Evolutionary conservation across 2,797 vertebrate genomes (phyloP).

Genomic region (Oceanodroma leucorhoa): DNA sequence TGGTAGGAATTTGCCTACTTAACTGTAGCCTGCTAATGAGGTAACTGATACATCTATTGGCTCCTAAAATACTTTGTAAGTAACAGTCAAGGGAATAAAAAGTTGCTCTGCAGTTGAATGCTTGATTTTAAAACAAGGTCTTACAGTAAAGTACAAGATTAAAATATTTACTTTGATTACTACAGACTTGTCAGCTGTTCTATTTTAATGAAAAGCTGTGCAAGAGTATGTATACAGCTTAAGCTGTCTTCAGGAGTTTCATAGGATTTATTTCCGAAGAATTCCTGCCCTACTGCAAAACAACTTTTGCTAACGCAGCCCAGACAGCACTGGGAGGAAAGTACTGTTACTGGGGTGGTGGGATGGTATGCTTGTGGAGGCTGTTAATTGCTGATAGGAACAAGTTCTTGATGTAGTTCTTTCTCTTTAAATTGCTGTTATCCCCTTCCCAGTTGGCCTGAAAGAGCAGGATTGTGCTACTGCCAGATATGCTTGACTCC

Average conservation of each 20-base stretch:
- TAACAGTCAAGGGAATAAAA: neutral
- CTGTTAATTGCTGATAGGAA: neutral
- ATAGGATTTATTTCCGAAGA: neutral
- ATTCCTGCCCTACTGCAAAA: neutral
- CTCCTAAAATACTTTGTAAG: neutral
- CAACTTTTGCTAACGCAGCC: neutral
- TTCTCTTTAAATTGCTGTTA: neutral
- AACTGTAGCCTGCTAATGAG: neutral
- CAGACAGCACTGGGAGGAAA: neutral
- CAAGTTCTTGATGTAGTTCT: neutral
- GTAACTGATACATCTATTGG: neutral
- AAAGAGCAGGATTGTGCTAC: neutral
- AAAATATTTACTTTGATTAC: neutral
- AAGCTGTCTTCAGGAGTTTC: neutral
- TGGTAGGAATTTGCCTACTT: neutral
- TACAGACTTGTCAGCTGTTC: neutral
- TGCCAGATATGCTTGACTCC: neutral
- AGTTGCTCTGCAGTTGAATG: neutral
- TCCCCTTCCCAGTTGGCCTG: neutral
- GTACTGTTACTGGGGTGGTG: neutral
- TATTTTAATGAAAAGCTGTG: neutral
- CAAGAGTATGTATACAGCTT: neutral
- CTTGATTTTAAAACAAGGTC: neutral
- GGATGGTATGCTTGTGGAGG: neutral
- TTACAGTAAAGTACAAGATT: neutral